A percentile compares a stretch with the other conserved stretches of the same genome.
Conservation (phyloP, 2,888 invertebrate genomes). For the Hipparchia semele region DNA sequence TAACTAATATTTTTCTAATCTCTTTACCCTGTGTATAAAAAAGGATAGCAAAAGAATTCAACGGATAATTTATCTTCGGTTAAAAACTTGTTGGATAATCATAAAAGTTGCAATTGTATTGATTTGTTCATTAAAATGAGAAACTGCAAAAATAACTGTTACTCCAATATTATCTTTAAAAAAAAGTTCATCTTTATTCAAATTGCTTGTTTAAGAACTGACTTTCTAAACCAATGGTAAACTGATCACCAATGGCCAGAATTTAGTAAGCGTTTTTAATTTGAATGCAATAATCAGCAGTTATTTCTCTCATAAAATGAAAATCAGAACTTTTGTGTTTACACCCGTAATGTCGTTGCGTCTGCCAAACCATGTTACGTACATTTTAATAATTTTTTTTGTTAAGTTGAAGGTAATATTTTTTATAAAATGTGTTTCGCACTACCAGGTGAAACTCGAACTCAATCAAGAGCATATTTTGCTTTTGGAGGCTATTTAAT, state of each 20-base stretch:
- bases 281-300: conserved; percentile 5
- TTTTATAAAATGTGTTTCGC: not conserved
- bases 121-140: conserved; percentile 3
- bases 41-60: conserved; percentile 15
- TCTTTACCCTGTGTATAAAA: not conserved
- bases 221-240: not conserved
- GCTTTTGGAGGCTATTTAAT: too few relatives aligned
- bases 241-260: not conserved
- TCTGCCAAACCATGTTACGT: not conserved
- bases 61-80: not conserved
- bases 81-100: not conserved
- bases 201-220: not conserved
- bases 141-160: not conserved
- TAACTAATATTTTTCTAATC: not conserved
- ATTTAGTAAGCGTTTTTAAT: not conserved
- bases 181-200: not conserved
- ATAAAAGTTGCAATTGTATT: conserved; percentile 1
- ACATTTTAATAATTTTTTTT: not conserved
- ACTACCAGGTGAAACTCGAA: too few relatives aligned
- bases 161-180: not conserved
- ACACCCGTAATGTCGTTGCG: not conserved
- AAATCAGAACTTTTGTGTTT: conserved; percentile 8
- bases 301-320: conserved; percentile 5
- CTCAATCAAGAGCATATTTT: too few relatives aligned
- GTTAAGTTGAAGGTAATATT: not conserved